Evolutionary conservation across 2,888 invertebrate species (phyloP).

Genomic region (Hydropsyche betteni): DNA sequence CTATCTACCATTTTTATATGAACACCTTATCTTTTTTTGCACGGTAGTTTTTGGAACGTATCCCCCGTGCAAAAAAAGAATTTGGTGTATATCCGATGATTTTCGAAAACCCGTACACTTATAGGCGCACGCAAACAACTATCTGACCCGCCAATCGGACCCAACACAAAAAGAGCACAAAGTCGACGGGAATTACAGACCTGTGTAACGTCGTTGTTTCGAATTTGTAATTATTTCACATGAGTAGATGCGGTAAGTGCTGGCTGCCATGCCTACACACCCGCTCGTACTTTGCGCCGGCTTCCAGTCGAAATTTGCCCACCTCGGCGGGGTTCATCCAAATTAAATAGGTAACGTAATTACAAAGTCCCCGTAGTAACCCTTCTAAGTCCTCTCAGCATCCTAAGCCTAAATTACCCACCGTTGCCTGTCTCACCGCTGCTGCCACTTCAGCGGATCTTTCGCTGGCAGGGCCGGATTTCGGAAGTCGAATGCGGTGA

Average conservation of each 20-base stretch:
- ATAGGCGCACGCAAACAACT: no score
- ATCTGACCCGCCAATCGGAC: no score
- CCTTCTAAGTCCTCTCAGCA: conserved; percentile 49
- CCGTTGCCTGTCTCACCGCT: conserved; percentile 24
- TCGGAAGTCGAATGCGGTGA: background rate
- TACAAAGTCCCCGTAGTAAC: conserved; percentile 49
- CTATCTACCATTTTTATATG: no score
- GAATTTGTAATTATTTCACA: conserved; percentile 48
- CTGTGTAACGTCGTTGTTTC: conserved; percentile 18
- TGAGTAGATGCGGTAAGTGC: conserved; percentile 41
- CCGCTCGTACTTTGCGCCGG: conserved; percentile 14
- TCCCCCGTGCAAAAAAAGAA: no score
- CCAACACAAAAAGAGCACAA: background rate
- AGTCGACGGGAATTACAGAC: background rate
- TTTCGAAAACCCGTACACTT: no score
- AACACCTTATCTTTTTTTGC: no score
- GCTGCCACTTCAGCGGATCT: conserved; percentile 8
- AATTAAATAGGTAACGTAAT: conserved; percentile 52
- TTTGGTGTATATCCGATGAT: no score
- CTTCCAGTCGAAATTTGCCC: conserved; percentile 4
- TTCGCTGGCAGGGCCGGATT: conserved; percentile 33
- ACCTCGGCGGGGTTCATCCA: conserved; percentile 42
- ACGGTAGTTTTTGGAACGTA: no score
- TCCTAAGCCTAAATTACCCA: conserved; percentile 51
- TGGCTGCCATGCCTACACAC: conserved; percentile 29